phyloP scores from a whole-genome alignment of 2,797 vertebrate species.

The Sebastes ruberrimus region DNA sequence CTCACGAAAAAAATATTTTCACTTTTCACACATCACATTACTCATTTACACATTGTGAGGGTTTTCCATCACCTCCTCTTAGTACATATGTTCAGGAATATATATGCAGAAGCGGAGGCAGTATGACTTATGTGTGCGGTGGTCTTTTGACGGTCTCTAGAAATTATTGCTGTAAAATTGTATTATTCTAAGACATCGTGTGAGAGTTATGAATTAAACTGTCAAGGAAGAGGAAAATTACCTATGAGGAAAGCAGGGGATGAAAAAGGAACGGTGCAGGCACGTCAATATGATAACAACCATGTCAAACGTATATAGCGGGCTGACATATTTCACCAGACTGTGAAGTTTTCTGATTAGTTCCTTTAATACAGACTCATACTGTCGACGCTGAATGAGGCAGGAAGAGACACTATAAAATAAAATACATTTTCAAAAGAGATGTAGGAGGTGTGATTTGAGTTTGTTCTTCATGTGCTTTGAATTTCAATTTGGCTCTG shows the following conservation, averaged over 20 bases:
- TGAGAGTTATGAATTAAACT: slow-evolving; percentile 17
- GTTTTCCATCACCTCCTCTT: background rate
- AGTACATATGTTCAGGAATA: background rate
- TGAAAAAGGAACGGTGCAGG: background rate
- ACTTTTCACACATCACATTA: background rate
- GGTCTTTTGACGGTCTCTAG: background rate
- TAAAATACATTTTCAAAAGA: slow-evolving; percentile 6
- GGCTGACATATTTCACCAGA: slow-evolving; percentile 5
- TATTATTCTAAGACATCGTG: background rate
- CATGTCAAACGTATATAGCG: background rate
- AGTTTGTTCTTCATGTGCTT: slow-evolving; percentile 56
- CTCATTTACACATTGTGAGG: background rate
- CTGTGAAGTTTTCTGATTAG: slow-evolving; percentile 9
- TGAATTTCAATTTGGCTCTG: slow-evolving; percentile 60
- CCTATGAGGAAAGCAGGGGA: background rate
- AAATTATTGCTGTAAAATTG: background rate
- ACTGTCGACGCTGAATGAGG: background rate
- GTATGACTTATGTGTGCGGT: background rate
- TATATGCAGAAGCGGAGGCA: background rate
- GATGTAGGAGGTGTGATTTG: slow-evolving; percentile 35
- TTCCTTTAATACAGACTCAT: background rate
- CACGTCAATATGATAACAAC: slow-evolving; percentile 8
- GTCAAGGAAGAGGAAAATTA: slow-evolving; percentile 17
- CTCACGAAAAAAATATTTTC: background rate
- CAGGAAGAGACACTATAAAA: slow-evolving; percentile 19